phyloP scores from a whole-genome alignment of 2,888 invertebrate genomes.

The Pseudococcus longispinus region DNA sequence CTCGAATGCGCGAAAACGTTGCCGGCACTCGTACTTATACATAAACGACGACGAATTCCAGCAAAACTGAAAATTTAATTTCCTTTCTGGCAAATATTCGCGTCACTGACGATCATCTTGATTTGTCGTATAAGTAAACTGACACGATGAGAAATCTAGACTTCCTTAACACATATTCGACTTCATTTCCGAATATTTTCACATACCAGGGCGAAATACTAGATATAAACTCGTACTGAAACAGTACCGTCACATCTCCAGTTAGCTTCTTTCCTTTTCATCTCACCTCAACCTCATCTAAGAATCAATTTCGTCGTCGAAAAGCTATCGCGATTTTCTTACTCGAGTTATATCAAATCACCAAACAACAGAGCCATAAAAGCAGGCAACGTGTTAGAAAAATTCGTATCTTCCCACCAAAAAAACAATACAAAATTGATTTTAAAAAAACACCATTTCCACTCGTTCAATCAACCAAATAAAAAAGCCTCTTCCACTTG shows the following conservation, averaged over 20 bases:
- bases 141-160: background rate
- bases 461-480: background rate
- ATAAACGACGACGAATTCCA: background rate
- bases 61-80: conserved; percentile 4
- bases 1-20: background rate
- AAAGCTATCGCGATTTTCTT: no score
- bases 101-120: conserved; percentile 24
- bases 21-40: background rate
- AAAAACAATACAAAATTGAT: background rate
- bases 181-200: conserved; percentile 15
- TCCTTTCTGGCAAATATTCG: conserved; percentile 18
- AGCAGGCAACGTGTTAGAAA: background rate
- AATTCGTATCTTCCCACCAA: background rate
- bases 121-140: conserved; percentile 1
- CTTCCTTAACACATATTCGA: background rate
- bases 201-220: background rate
- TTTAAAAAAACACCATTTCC: background rate
- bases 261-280: no score
- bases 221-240: no score
- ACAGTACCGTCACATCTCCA: no score
- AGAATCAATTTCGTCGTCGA: no score
- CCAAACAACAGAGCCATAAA: background rate
- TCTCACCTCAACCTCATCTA: no score
- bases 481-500: background rate
- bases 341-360: background rate